Evolutionary conservation across 1,140 invertebrate genomes (phyloP).

Genomic region (Drosophila leontia): DNA sequence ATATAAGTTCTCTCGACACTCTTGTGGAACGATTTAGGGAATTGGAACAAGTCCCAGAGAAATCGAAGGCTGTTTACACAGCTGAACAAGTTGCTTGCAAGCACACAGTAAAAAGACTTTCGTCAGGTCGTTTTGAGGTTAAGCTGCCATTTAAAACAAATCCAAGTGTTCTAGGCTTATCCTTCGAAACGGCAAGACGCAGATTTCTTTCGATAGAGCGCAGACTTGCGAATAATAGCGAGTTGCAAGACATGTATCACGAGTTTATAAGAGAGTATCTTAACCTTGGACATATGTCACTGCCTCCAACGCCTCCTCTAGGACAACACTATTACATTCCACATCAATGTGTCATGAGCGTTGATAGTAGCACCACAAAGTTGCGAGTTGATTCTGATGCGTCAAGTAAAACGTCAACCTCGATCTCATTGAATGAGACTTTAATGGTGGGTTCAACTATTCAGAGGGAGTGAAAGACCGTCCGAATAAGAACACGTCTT

Average conservation of each 20-base stretch:
- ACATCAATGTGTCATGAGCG: not conserved
- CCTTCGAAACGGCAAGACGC: not conserved
- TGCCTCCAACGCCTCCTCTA: not conserved
- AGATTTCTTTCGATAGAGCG: slow-evolving; percentile 4
- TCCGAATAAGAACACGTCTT: no score
- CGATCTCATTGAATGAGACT: not conserved
- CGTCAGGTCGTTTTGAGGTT: slow-evolving; percentile 8
- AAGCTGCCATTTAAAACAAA: slow-evolving; percentile 6
- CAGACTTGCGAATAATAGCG: not conserved
- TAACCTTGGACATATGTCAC: not conserved
- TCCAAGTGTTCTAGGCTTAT: slow-evolving; percentile 3
- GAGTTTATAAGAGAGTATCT: not conserved
- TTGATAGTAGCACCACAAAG: not conserved
- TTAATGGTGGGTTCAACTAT: not conserved
- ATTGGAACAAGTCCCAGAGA: slow-evolving; percentile 1
- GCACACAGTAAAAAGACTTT: not conserved
- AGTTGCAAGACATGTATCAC: slow-evolving; percentile 6
- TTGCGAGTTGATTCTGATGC: not conserved
- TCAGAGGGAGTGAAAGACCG: not conserved
- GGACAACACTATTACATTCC: not conserved
- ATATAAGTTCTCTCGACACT: slow-evolving; percentile 5
- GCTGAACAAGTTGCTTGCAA: slow-evolving; percentile 10
- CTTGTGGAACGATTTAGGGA: slow-evolving; percentile 16
- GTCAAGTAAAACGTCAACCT: not conserved
- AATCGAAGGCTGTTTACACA: not conserved